These are phyloP conservation scores for Petrocephalus schoutedeni DNA, from an alignment of 2,797 vertebrate genomes.

Conservation along the genomic window DNA sequence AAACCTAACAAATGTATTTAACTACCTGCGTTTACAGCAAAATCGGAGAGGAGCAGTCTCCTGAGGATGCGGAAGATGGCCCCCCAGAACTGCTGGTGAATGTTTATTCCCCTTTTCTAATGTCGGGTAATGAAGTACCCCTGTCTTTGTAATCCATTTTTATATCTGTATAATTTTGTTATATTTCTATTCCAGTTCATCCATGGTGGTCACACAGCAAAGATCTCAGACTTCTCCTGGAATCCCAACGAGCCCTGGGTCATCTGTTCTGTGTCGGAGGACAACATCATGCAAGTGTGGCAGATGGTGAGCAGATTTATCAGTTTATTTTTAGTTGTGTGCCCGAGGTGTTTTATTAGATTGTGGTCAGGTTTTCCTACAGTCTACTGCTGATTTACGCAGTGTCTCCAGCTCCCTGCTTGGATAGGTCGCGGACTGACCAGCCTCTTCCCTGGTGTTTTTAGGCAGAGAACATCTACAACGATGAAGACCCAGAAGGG, in stretches of 20 bases:
- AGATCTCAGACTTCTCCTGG: slow-evolving; percentile 95
- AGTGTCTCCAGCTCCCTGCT: not conserved
- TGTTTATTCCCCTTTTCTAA: not conserved
- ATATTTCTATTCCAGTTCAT: slow-evolving; percentile 69
- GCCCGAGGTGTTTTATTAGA: not conserved
- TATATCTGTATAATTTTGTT: not conserved
- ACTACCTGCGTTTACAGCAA: slow-evolving; percentile 61
- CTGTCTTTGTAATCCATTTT: not conserved
- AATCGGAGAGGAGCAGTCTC: slow-evolving; percentile 96
- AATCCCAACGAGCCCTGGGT: slow-evolving; percentile 95
- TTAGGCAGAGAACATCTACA: slow-evolving; percentile 97
- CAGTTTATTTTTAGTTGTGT: not conserved
- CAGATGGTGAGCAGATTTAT: slow-evolving; percentile 73
- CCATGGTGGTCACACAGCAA: slow-evolving; percentile 89
- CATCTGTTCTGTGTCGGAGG: slow-evolving; percentile 93
- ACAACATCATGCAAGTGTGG: slow-evolving; percentile 97
- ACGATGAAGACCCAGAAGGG: slow-evolving; percentile 93
- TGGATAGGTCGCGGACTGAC: not conserved
- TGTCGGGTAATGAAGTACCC: not conserved
- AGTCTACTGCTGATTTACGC: not conserved
- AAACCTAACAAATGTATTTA: not conserved
- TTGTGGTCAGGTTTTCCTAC: not conserved
- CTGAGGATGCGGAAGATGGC: slow-evolving; percentile 93
- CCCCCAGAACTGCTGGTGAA: slow-evolving; percentile 91
- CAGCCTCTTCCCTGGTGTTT: not conserved